These are phyloP conservation scores for Fundulus diaphanus DNA, from an alignment of 2,797 vertebrate species.

Conservation along the genomic window DNA sequence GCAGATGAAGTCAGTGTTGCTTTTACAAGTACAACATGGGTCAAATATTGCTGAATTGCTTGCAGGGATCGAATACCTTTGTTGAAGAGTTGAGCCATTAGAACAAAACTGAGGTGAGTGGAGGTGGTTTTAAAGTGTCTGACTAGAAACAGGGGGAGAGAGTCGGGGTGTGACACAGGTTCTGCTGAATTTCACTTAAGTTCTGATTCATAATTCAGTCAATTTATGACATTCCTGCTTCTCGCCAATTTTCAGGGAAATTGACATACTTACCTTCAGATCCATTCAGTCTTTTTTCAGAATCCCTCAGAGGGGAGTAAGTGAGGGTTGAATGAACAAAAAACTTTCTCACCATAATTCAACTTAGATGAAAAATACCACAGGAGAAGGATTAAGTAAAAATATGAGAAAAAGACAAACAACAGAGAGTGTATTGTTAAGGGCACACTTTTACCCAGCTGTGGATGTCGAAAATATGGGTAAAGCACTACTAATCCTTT, in stretches of 20 bases:
- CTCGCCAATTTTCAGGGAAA: neutral
- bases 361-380: neutral
- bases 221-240: neutral
- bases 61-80: conserved; percentile 56
- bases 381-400: conserved; percentile 23
- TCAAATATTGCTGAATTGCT: conserved; percentile 65
- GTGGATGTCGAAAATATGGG: neutral
- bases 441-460: neutral
- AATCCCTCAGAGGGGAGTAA: neutral
- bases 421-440: neutral
- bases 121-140: conserved; percentile 13
- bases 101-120: conserved; percentile 46
- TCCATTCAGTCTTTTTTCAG: neutral
- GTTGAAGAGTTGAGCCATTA: conserved; percentile 40
- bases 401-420: neutral
- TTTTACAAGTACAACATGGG: conserved; percentile 57
- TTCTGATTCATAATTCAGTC: neutral
- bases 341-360: neutral
- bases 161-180: neutral
- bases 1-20: conserved; percentile 46
- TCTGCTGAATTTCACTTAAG: neutral
- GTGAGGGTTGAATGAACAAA: neutral
- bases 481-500: neutral
- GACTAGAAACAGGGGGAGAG: conserved; percentile 14
- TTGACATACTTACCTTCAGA: neutral